These are phyloP conservation scores for Camelus bactrianus DNA, from an alignment of 2,113 vertebrate species.

Conservation along the genomic window DNA sequence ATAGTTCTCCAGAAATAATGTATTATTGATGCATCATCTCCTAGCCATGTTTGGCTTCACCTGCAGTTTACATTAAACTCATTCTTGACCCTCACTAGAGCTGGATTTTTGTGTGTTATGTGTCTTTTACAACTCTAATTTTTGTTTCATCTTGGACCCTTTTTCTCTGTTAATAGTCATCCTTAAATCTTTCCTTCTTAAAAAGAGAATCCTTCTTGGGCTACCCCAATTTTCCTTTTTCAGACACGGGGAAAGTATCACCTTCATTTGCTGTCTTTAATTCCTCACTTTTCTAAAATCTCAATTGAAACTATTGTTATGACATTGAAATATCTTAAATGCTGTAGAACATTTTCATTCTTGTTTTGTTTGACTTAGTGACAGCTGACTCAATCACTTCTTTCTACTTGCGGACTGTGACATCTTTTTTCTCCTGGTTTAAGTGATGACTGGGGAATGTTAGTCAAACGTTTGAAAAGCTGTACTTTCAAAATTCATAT, in stretches of 20 bases:
- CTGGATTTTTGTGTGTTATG: background rate
- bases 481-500: background rate
- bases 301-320: background rate
- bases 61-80: background rate
- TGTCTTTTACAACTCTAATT: background rate
- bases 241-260: background rate
- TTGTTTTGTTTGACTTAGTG: background rate
- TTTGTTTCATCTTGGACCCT: rapidly evolving
- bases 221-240: background rate
- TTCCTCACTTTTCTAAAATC: background rate
- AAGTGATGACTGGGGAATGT: background rate
- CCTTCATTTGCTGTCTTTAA: background rate
- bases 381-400: background rate
- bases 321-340: background rate
- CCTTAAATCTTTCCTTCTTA: background rate
- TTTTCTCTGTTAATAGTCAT: background rate
- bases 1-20: background rate
- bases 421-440: background rate
- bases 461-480: background rate
- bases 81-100: background rate
- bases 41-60: background rate
- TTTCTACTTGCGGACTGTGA: background rate
- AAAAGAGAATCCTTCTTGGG: background rate
- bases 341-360: background rate
- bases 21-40: background rate